phyloP scores from a whole-genome alignment of 2,888 invertebrate genomes.

The Volucella bombylans region DNA sequence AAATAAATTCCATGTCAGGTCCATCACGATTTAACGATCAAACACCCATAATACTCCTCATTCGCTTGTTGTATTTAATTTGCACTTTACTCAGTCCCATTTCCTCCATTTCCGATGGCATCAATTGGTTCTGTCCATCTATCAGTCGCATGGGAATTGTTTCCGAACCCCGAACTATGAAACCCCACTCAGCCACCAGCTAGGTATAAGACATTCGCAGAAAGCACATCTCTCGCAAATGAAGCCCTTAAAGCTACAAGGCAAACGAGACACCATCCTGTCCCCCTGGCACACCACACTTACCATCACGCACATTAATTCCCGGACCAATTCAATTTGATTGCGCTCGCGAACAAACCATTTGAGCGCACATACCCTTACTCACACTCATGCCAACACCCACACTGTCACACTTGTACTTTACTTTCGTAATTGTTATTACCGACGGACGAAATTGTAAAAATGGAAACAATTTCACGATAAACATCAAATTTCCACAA shows the following conservation, averaged over 20 bases:
- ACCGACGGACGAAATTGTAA: conserved; percentile 75
- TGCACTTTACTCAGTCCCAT: conserved; percentile 35
- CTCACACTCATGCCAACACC: background rate
- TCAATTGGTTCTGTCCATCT: conserved; percentile 53
- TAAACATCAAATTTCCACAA: conserved; percentile 82
- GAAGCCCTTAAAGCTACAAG: conserved; percentile 52
- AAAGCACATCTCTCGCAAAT: conserved; percentile 32
- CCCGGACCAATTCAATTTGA: conserved; percentile 63
- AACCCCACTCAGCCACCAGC: background rate
- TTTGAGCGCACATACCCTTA: conserved; percentile 7
- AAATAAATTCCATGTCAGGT: background rate
- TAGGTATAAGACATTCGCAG: conserved; percentile 28
- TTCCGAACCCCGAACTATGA: background rate
- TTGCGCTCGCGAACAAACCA: conserved; percentile 44
- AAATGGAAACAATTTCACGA: conserved; percentile 81
- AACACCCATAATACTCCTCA: background rate
- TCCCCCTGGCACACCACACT: conserved; percentile 1
- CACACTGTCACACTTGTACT: too few relatives aligned
- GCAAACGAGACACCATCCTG: background rate
- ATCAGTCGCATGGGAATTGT: conserved; percentile 53
- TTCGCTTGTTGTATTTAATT: conserved; percentile 43
- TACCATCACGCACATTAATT: conserved; percentile 27
- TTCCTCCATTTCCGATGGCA: conserved; percentile 8
- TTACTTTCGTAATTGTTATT: conserved; percentile 66
- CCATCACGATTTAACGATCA: conserved; percentile 4